Base-by-base conservation (phyloP, 2,888 invertebrate species). In the Coelopa pilipes region DNA sequence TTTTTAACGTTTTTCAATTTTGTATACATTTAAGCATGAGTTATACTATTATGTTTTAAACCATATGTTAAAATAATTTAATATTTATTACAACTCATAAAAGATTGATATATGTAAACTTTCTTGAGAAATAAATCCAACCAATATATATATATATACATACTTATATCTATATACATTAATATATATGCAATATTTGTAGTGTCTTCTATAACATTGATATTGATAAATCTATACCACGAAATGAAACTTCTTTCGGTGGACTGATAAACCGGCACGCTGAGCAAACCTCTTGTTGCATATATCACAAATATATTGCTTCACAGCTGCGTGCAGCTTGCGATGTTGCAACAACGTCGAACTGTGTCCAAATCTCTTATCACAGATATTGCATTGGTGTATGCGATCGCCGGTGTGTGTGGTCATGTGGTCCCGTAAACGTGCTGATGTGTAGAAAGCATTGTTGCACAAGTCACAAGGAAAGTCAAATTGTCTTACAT, bases 271-370 rank as follows among this genome's bases (percentile, higher is more conserved):
- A 53, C 76, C 77, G 12, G 75, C 70, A 21, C 74, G 77, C 73
- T 79, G 79, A 57, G 78, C 77, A 74, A 80, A 81, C 10, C 66
- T 74, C 72, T 78, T 78, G 10, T 46, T 70, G 47, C 78, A 81
- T 65, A 78, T 74, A 34, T 68, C 72, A 66, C 80, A 80, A n/a
- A 72, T 60, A 62, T 79, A 78, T 15, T 76, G 46, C 55, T 77
- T 77, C 1, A 75, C 76, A 11, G 75, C 74, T 1, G 76, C 75
- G 63, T 81, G 80, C 55, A 78, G 75, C 62, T 81, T 84, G 63
- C 83, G 67, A 67, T 85, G 86, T 50, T 84, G 83, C n/a, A 79
- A 82, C 66, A 80, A 83, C 66, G 82, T 83, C 62, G 82, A 82
- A 70, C 81, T 83, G 15, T 83, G 80, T 49, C 81, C 74, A 70